phyloP scores from a whole-genome alignment of 2,113 vertebrate genomes.

The Antechinus stuartii region DNA sequence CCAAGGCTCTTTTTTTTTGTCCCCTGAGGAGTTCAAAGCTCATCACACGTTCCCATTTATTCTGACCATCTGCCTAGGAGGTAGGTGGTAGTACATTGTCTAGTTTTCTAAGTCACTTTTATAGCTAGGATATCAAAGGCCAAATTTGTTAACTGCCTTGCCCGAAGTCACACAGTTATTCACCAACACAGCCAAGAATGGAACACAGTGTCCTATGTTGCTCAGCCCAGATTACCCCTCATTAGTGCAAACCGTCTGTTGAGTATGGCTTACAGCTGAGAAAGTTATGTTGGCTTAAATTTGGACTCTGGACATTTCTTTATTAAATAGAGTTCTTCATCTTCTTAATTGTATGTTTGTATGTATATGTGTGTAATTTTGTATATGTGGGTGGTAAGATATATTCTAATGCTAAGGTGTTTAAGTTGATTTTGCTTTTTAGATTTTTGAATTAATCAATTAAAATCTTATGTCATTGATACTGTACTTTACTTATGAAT shows the following conservation, averaged over 20 bases:
- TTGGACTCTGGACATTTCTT: not conserved
- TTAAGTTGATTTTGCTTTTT: not conserved
- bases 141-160: not conserved
- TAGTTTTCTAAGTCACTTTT: constrained; percentile 17
- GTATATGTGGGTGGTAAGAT: not conserved
- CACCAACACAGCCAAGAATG: not conserved
- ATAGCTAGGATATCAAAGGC: not conserved
- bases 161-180: constrained; percentile 6
- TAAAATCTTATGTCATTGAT: constrained; percentile 55
- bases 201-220: not conserved
- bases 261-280: not conserved
- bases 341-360: not conserved
- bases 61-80: not conserved
- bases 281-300: constrained; percentile 27
- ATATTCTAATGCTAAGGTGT: not conserved
- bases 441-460: constrained; percentile 39
- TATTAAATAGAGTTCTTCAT: constrained; percentile 19
- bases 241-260: not conserved
- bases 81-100: not conserved
- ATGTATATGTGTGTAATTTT: not conserved
- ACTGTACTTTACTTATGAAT: constrained; percentile 64
- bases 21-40: constrained; percentile 3
- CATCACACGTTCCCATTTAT: not conserved
- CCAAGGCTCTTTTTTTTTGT: not conserved
- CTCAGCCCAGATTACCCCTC: not conserved